These are phyloP conservation scores for Thamnophis elegans DNA, from an alignment of 2,797 vertebrate species.

Conservation along the genomic window DNA sequence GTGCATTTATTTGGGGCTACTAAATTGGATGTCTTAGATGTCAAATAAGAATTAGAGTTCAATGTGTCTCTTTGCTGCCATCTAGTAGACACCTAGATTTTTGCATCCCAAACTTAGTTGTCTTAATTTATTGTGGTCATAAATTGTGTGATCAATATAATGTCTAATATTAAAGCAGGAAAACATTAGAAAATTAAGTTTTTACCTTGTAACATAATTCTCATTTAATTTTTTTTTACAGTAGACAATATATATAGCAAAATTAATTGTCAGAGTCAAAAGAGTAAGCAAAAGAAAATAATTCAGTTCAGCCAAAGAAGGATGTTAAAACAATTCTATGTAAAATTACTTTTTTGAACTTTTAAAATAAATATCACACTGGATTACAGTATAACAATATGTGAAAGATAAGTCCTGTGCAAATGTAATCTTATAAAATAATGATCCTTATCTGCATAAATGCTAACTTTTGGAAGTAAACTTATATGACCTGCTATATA, in stretches of 20 bases:
- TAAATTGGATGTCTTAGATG: neutral
- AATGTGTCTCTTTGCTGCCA: neutral
- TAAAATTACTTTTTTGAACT: slow-evolving; percentile 5
- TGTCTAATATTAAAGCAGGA: neutral
- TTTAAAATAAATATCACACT: slow-evolving; percentile 47
- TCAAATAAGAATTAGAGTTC: neutral
- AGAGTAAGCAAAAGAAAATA: slow-evolving; percentile 36
- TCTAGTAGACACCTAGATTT: neutral
- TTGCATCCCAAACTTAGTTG: neutral
- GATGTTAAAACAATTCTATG: slow-evolving; percentile 2
- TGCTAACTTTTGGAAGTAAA: neutral
- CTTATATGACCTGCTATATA: neutral
- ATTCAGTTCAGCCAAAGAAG: slow-evolving; percentile 29
- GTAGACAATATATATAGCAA: neutral
- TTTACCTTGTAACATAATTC: slow-evolving; percentile 14
- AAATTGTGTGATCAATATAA: neutral
- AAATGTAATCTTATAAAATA: slow-evolving; percentile 45
- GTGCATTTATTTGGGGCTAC: neutral
- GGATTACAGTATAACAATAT: neutral
- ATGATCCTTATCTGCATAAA: slow-evolving; percentile 19
- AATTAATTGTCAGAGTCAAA: slow-evolving; percentile 6
- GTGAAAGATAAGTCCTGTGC: slow-evolving; percentile 5
- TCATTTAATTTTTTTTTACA: neutral
- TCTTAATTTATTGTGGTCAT: neutral
- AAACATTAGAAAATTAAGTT: neutral